These are phyloP conservation scores for Ptychochromis oligacanthus DNA, from an alignment of 2,113 vertebrate species.

Conservation along the genomic window DNA sequence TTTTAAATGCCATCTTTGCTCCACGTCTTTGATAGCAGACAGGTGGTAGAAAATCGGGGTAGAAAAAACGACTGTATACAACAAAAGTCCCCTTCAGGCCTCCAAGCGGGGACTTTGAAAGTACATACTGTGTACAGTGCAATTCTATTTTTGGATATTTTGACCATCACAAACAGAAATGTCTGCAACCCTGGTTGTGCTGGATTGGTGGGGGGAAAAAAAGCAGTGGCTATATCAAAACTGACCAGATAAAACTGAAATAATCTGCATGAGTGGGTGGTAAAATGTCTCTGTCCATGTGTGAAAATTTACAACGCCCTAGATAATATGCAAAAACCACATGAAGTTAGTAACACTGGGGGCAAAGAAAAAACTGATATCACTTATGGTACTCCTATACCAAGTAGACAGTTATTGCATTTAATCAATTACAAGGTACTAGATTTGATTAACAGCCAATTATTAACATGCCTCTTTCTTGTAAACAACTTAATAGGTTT, in stretches of 20 bases:
- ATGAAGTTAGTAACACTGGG: not conserved
- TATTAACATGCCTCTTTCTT: slow-evolving; percentile 46
- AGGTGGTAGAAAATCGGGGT: not conserved
- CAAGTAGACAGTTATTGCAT: slow-evolving; percentile 29
- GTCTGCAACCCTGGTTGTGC: not conserved
- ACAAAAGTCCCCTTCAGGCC: not conserved
- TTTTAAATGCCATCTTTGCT: no score
- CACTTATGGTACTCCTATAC: not conserved
- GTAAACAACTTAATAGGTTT: slow-evolving; percentile 64
- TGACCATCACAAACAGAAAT: not conserved
- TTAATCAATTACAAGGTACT: slow-evolving; percentile 45
- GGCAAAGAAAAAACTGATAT: not conserved
- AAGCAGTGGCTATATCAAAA: not conserved
- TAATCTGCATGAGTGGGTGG: not conserved
- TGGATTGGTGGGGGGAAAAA: not conserved
- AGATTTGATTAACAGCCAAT: slow-evolving; percentile 43
- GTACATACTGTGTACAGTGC: not conserved
- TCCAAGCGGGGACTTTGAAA: not conserved
- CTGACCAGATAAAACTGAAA: not conserved
- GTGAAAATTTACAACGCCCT: not conserved
- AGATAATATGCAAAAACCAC: not conserved
- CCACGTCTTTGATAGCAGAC: not conserved
- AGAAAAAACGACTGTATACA: not conserved
- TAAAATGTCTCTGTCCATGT: not conserved
- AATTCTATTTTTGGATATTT: not conserved